These are phyloP conservation scores for Triops longicaudatus DNA, from an alignment of 1,140 invertebrate genomes.

Conservation along the genomic window DNA sequence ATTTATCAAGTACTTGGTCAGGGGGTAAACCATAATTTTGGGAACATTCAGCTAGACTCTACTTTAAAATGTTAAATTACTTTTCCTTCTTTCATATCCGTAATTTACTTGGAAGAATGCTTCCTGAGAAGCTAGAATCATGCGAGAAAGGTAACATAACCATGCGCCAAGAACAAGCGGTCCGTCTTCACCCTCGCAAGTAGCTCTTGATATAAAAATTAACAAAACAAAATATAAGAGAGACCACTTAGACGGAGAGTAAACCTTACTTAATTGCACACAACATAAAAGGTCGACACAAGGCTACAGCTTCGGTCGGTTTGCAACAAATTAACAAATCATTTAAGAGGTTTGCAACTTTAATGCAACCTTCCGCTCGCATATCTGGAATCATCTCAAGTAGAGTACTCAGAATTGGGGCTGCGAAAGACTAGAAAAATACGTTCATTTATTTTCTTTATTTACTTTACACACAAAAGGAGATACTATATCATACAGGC, in stretches of 20 bases:
- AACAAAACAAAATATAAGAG: background rate
- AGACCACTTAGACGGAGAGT: background rate
- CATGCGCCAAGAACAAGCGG: conserved; percentile 65
- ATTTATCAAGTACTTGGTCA: conserved; percentile 51
- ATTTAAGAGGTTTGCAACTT: conserved; percentile 63
- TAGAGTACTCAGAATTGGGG: conserved; percentile 54
- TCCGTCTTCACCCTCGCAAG: conserved; percentile 56
- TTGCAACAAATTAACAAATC: conserved; percentile 53
- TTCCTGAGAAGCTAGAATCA: conserved; percentile 63
- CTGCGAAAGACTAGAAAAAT: conserved; percentile 22
- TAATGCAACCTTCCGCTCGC: conserved; percentile 63
- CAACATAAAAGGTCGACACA: conserved; percentile 55
- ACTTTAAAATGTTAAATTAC: conserved; percentile 17
- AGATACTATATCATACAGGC: background rate
- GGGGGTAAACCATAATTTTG: conserved; percentile 36
- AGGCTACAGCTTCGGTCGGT: conserved; percentile 52
- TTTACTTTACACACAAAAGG: background rate
- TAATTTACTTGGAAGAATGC: conserved; percentile 53
- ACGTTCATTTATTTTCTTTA: background rate
- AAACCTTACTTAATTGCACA: conserved; percentile 55
- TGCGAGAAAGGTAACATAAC: conserved; percentile 63
- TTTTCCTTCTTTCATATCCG: conserved; percentile 18
- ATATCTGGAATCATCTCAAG: conserved; percentile 66
- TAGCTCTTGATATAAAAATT: conserved; percentile 38
- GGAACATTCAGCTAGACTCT: conserved; percentile 43